Conservation (phyloP, 2,113 vertebrate genomes). For the Oreochromis spilurus region DNA sequence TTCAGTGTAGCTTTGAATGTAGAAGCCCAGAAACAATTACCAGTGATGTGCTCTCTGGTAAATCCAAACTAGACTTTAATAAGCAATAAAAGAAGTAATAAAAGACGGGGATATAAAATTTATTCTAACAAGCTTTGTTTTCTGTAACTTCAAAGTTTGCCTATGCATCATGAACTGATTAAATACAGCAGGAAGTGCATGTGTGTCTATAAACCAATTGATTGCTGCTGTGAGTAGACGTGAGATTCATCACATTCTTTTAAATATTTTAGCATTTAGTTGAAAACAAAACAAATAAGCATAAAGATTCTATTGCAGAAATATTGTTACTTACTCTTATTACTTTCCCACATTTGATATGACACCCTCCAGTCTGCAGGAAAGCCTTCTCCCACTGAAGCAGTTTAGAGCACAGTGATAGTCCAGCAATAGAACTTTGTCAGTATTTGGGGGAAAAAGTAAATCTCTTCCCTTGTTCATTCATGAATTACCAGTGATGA, state of each 20-base stretch:
- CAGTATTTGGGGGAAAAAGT: rapidly evolving
- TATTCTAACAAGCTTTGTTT: background rate
- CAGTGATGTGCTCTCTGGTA: background rate
- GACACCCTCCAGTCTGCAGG: background rate
- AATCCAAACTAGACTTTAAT: background rate
- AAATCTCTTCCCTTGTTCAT: background rate
- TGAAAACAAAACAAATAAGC: background rate
- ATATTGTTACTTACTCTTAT: background rate
- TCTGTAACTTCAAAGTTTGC: background rate
- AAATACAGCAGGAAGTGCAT: background rate
- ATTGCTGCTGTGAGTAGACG: background rate
- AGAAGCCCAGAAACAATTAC: background rate
- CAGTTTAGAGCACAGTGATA: background rate
- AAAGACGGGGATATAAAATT: background rate
- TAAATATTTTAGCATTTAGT: background rate
- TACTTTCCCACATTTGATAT: background rate
- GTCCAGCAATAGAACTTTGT: background rate
- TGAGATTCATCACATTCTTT: background rate
- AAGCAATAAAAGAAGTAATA: background rate
- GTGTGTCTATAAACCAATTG: background rate
- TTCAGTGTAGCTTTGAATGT: background rate
- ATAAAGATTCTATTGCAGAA: background rate
- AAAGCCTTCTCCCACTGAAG: background rate
- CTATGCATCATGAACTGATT: background rate
- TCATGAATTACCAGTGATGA: background rate